A percentile compares a stretch with the other conserved stretches of the same genome.
Conservation (phyloP, 2,113 vertebrate genomes). For the Hydropotes inermis region DNA sequence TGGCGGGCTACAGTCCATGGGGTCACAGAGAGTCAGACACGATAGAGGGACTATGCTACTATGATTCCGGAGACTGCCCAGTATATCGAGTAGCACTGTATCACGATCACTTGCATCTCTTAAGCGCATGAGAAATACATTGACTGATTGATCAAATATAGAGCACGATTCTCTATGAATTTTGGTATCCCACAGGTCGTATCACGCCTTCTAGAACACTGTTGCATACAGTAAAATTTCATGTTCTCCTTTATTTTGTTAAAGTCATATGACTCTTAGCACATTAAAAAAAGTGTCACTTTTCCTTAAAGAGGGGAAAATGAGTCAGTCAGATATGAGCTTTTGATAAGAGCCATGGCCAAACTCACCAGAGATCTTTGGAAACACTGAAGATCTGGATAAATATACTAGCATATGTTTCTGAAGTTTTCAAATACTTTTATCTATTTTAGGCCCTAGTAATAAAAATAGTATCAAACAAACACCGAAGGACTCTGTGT, state of each 20-base stretch:
- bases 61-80: neutral
- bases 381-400: neutral
- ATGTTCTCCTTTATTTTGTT: neutral
- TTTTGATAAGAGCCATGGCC: neutral
- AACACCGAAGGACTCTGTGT: neutral
- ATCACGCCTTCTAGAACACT: neutral
- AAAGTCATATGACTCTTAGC: neutral
- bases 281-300: neutral
- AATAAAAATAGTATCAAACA: neutral
- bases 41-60: neutral
- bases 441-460: neutral
- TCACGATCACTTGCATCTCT: neutral
- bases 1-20: neutral
- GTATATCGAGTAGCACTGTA: neutral
- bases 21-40: neutral
- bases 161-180: neutral
- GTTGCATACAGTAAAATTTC: neutral
- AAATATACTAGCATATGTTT: neutral
- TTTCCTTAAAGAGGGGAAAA: neutral
- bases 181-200: neutral
- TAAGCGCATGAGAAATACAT: neutral
- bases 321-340: neutral
- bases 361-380: neutral
- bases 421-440: neutral
- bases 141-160: neutral